Conservation (phyloP, 2,797 vertebrate genomes). For the Xenentodon cancila region DNA sequence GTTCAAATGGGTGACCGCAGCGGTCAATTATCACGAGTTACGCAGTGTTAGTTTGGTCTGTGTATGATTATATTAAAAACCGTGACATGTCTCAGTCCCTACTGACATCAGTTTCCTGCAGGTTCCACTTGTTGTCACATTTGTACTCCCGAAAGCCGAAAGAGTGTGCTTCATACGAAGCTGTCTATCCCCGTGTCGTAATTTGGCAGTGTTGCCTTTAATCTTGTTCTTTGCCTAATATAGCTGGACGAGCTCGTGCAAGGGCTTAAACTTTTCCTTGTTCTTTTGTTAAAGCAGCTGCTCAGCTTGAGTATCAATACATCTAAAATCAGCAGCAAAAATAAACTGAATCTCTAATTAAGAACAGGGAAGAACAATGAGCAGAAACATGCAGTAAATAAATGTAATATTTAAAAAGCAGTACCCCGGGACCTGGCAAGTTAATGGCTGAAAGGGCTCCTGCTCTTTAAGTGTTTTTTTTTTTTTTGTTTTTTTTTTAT, state of each 20-base stretch:
- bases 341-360: slow-evolving; percentile 54
- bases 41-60: slow-evolving; percentile 11
- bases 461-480: slow-evolving; percentile 79
- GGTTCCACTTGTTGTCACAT: too few species aligned
- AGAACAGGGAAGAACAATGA: slow-evolving; percentile 38
- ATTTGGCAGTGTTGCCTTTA: too few species aligned
- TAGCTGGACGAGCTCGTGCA: too few species aligned
- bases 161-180: too few species aligned
- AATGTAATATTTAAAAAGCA: slow-evolving; percentile 77
- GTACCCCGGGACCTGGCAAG: slow-evolving; percentile 77
- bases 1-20: slow-evolving; percentile 21
- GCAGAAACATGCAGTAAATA: slow-evolving; percentile 54
- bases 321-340: slow-evolving; percentile 46
- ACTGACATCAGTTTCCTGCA: neutral
- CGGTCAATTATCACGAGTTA: slow-evolving; percentile 9
- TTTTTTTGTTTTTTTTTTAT: slow-evolving; percentile 47
- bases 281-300: too few species aligned
- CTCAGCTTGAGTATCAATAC: slow-evolving; percentile 51
- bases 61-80: slow-evolving; percentile 2
- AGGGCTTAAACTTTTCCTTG: too few species aligned
- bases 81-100: neutral
- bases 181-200: too few species aligned
- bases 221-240: too few species aligned
- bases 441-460: slow-evolving; percentile 79
- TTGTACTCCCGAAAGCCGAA: too few species aligned